Percentiles rank a stretch among this genome's conserved stretches.
Evolutionary conservation across 2,797 vertebrate species (phyloP).

Genomic region (Mycteria americana): DNA sequence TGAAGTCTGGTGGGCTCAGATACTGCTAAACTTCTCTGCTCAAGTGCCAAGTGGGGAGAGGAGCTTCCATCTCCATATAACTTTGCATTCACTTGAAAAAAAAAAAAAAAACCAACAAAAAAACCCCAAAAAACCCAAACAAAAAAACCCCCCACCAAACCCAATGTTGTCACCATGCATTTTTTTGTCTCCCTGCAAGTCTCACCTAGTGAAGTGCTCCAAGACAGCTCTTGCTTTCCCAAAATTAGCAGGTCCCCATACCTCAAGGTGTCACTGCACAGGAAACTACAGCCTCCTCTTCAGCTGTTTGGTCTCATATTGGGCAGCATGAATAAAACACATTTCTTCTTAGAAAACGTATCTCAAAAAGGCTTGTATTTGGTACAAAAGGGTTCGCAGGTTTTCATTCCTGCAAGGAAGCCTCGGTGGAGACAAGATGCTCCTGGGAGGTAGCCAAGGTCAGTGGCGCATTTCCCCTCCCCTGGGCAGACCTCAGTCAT

Average conservation of each 20-base stretch:
- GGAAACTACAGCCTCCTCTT: neutral
- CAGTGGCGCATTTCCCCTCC: neutral
- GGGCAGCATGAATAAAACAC: neutral
- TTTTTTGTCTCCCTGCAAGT: neutral
- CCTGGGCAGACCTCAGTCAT: neutral
- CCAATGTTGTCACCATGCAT: rapidly evolving
- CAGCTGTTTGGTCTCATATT: neutral
- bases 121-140: no score
- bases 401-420: neutral
- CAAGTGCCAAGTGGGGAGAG: neutral
- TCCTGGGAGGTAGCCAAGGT: neutral
- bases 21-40: neutral
- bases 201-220: neutral
- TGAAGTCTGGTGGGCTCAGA: neutral
- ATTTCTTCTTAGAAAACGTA: neutral
- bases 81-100: neutral
- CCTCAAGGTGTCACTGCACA: neutral
- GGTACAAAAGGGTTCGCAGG: neutral
- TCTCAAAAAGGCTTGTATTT: neutral
- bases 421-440: rapidly evolving
- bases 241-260: neutral
- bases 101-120: neutral
- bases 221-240: neutral
- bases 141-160: neutral
- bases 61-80: neutral